Conservation (phyloP, 92 coral and sea anemone species). For the Muricea muricata region DNA sequence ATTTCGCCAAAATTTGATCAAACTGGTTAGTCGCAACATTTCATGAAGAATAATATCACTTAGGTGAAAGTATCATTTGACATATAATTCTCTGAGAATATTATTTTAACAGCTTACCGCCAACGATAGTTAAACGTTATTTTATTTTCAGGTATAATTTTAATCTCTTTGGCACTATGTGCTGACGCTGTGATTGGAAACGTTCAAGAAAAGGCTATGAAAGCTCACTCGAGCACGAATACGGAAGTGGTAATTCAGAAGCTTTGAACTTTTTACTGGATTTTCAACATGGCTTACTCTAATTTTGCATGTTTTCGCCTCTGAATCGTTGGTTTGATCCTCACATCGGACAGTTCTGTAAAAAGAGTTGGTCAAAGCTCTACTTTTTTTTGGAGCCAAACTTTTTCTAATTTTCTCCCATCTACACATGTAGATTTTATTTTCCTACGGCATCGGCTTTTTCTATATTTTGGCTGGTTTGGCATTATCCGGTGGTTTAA, state of each 20-base stretch:
- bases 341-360: no score
- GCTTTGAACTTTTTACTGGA: no score
- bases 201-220: constrained; percentile 96
- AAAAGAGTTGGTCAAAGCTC: no score
- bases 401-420: neutral
- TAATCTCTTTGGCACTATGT: constrained; percentile 87
- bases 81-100: neutral
- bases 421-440: constrained; percentile 69
- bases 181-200: constrained; percentile 99
- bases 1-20: constrained; percentile 92
- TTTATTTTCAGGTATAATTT: constrained; percentile 68
- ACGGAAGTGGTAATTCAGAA: constrained; percentile 96
- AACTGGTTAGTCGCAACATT: constrained; percentile 73
- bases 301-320: no score
- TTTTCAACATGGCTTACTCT: no score
- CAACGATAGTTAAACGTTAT: neutral
- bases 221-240: constrained; percentile 76
- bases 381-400: no score
- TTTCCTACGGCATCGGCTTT: constrained; percentile 96
- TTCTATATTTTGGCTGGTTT: constrained; percentile 90
- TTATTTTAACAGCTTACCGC: neutral
- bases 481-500: constrained; percentile 78
- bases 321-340: no score
- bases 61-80: no score
- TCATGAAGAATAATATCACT: no score